Evolutionary conservation across 1,140 invertebrate genomes (phyloP), one percentile per base, ranked within the genome.

Genomic region (Drosophila grimshawi): DNA sequence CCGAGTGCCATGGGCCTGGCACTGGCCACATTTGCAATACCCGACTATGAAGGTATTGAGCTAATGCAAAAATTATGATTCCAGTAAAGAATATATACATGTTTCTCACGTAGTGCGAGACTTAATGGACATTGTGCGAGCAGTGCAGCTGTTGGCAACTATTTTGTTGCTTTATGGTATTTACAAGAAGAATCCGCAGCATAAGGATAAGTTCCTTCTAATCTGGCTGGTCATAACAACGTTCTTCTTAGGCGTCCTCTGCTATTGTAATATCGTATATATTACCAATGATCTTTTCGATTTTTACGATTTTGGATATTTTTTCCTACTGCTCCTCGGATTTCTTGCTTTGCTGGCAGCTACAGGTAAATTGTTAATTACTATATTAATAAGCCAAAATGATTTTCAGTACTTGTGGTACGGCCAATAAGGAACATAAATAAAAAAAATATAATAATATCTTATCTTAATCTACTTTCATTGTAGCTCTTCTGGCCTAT

Each of bases 181-280:
- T 0, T 8, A 67, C 1, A 76, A 78, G 10, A 53, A 59, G 30
- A 46, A 62, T 6, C 4, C 4, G 0, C 8, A 55, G 33, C 62
- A 78, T 45, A 78, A 67, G 72, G 39, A 65, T 1, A 46, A 64
- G n/a, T 41, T 80, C 4, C 2, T 80, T 27, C 4, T 78, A 8
- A 5, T 73, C 11, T 80, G 78, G 78, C 3, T 80, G 39, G 5
- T 10, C 30, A 29, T 48, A 4, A 39, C 75, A 2, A 3, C 45
- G 4, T 0, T 55, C 4, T 35, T 78, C 0, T 51, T 64, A 5
- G 19, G 5, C 10, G 10, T 46, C 2, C 0, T 69, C 2, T 10
- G 32, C 3, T 41, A 43, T 35, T 56, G 3, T 1, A n/a, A 29
- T 10, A 19, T 76, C 11, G 0, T 59, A 0, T 76, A 35, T 35